phyloP scores from a whole-genome alignment of 64 coral and sea anemone genomes.

The Acropora yongei region DNA sequence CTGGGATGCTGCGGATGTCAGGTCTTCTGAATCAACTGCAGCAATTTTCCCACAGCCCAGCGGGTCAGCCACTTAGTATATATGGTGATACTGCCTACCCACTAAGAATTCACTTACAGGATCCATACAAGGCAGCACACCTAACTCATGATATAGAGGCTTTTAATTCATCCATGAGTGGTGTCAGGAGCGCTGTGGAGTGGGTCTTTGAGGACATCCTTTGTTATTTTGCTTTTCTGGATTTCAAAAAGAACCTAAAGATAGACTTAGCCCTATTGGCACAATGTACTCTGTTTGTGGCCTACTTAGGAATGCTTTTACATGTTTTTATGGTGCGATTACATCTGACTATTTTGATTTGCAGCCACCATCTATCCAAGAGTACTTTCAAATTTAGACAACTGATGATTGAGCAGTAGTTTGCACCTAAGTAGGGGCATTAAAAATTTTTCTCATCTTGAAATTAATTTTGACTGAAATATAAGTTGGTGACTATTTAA shows the following conservation, averaged over 20 bases:
- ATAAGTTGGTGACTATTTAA: neutral
- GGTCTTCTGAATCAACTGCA: slow-evolving; percentile 4
- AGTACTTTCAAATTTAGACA: neutral
- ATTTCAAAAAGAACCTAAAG: neutral
- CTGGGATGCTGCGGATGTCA: slow-evolving; percentile 22
- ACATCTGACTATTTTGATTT: neutral
- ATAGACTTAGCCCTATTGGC: neutral
- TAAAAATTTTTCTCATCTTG: slow-evolving; percentile 15
- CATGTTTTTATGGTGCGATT: neutral
- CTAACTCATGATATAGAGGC: neutral
- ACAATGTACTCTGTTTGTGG: neutral
- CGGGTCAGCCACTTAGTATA: slow-evolving; percentile 17
- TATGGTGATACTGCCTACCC: slow-evolving; percentile 42
- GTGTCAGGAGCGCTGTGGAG: neutral
- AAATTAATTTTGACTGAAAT: slow-evolving; percentile 35
- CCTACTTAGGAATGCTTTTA: neutral
- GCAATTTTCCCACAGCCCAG: neutral
- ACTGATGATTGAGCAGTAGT: slow-evolving; percentile 2
- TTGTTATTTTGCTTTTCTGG: slow-evolving; percentile 9
- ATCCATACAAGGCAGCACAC: neutral
- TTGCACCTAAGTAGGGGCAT: neutral
- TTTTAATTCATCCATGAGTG: slow-evolving; percentile 28
- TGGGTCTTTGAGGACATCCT: slow-evolving; percentile 5
- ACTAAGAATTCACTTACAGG: slow-evolving; percentile 5
- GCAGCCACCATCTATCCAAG: neutral